Conservation (phyloP, 2,888 invertebrate species). For the Oscheius myriophilus region DNA sequence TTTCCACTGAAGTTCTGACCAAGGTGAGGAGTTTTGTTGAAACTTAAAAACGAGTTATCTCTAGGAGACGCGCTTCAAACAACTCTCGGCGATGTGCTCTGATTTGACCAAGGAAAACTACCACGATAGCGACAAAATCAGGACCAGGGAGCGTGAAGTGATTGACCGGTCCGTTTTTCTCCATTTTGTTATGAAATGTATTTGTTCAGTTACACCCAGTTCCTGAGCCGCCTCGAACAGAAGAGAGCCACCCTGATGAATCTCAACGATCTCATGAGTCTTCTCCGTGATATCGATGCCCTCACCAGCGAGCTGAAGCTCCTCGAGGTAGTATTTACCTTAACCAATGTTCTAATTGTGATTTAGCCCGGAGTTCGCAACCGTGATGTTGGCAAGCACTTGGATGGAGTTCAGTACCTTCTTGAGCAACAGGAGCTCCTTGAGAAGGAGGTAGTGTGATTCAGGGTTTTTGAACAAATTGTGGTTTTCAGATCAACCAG, state of each 20-base stretch:
- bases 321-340: slow-evolving; percentile 78
- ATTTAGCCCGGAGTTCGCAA: slow-evolving; percentile 49
- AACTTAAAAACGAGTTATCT: slow-evolving; percentile 31
- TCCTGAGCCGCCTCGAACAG: slow-evolving; percentile 85
- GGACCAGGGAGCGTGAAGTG: slow-evolving; percentile 69
- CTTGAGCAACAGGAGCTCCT: slow-evolving; percentile 91
- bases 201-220: slow-evolving; percentile 79
- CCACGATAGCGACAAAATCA: slow-evolving; percentile 85
- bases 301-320: slow-evolving; percentile 85
- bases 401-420: slow-evolving; percentile 91
- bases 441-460: slow-evolving; percentile 77
- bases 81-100: slow-evolving; percentile 89
- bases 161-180: slow-evolving; percentile 36
- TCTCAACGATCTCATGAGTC: slow-evolving; percentile 85
- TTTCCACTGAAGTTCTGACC: slow-evolving; percentile 93
- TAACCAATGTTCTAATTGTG: neutral
- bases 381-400: slow-evolving; percentile 87
- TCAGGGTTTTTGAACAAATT: neutral
- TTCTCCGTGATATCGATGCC: slow-evolving; percentile 90
- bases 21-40: slow-evolving; percentile 75
- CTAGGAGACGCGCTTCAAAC: slow-evolving; percentile 89
- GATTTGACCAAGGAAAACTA: slow-evolving; percentile 91
- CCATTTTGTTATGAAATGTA: neutral
- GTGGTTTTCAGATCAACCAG: slow-evolving; percentile 51
- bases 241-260: slow-evolving; percentile 76